Evolutionary conservation across 2,888 invertebrate genomes (phyloP).

Genomic region (Meganola albula): DNA sequence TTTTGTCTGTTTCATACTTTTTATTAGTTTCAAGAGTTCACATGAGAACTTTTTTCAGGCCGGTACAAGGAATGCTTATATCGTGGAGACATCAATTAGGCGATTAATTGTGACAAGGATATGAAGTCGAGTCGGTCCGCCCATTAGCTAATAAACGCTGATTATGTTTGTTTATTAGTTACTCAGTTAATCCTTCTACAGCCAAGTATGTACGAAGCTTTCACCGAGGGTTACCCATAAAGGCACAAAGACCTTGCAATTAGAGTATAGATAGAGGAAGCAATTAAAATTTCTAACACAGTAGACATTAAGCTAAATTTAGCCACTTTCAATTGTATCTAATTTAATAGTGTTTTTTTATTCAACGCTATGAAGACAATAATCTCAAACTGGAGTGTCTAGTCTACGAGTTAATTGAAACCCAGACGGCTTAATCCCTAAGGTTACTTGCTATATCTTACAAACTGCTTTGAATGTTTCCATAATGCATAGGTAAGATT

Average conservation of each 20-base stretch:
- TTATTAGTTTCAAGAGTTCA: constrained; percentile 38
- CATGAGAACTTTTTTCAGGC: constrained; percentile 55
- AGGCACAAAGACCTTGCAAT: constrained; percentile 26
- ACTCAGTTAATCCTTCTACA: constrained; percentile 9
- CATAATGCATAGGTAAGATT: background rate
- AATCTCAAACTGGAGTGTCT: constrained; percentile 37
- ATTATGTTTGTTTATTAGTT: constrained; percentile 26
- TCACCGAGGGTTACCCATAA: constrained; percentile 14
- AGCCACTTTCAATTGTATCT: too few species aligned
- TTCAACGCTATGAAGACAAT: constrained; percentile 34
- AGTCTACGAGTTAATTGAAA: constrained; percentile 46
- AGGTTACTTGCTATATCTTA: constrained; percentile 29
- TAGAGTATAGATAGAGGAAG: too few species aligned
- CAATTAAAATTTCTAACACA: constrained; percentile 14
- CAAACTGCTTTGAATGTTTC: background rate
- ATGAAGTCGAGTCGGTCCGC: constrained; percentile 38
- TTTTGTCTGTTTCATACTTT: too few species aligned
- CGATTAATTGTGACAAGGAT: constrained; percentile 60
- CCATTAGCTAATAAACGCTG: constrained; percentile 29
- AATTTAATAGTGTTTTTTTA: constrained; percentile 41
- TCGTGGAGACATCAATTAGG: constrained; percentile 51
- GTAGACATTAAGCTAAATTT: constrained; percentile 31
- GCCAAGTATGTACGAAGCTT: too few species aligned
- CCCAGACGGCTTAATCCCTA: constrained; percentile 56
- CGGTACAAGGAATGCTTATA: constrained; percentile 28